These are phyloP conservation scores for Corydoras sp. DNA, from an alignment of 2,113 vertebrate species.

Conservation along the genomic window DNA sequence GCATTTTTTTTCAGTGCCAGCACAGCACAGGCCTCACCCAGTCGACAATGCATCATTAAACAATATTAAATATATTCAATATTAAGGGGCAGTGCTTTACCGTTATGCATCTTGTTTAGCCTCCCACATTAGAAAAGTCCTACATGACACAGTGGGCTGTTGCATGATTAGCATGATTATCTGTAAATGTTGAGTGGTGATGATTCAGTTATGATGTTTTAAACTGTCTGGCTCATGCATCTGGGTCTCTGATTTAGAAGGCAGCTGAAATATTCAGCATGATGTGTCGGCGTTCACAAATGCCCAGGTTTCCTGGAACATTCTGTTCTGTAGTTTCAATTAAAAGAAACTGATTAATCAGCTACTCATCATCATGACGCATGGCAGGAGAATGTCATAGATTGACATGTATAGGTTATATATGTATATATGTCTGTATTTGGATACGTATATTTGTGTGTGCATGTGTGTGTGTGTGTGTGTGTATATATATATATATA, in stretches of 20 bases:
- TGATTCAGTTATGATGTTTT: constrained; percentile 9
- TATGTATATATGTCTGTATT: too few species aligned
- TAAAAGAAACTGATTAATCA: too few species aligned
- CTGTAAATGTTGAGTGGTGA: background rate
- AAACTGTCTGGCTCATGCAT: background rate
- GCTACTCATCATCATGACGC: too few species aligned
- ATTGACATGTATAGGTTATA: too few species aligned
- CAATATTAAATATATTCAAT: constrained; percentile 18
- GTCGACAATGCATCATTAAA: constrained; percentile 21
- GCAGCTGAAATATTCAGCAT: constrained; percentile 7
- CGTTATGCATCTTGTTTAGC: background rate
- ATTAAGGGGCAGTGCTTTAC: constrained; percentile 3
- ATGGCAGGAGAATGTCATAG: too few species aligned
- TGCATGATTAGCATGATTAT: background rate
- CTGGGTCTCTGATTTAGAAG: background rate
- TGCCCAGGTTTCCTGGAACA: background rate
- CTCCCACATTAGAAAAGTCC: constrained; percentile 4
- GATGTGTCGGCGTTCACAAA: background rate
- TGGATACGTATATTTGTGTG: too few species aligned
- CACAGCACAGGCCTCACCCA: constrained; percentile 5
- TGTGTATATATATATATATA: too few species aligned
- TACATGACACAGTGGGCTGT: background rate
- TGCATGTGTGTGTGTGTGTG: too few species aligned
- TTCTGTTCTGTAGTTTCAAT: too few species aligned
- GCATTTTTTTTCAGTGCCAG: constrained; percentile 26